phyloP scores from a whole-genome alignment of 2,113 vertebrate species.

The Eurystomus gularis region DNA sequence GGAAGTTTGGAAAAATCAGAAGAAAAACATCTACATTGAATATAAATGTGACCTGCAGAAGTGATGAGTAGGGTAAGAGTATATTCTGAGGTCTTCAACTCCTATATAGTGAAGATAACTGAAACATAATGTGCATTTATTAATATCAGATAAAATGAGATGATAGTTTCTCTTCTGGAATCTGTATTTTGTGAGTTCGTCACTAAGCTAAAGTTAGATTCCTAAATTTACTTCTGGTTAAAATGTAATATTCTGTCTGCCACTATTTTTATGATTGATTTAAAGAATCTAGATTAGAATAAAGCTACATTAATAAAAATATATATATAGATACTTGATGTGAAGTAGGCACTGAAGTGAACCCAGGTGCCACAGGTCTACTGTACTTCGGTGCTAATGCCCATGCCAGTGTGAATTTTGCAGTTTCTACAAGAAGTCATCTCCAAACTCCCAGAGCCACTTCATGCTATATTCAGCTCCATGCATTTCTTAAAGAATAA shows the following conservation, averaged over 20 bases:
- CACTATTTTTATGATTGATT: neutral
- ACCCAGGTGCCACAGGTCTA: neutral
- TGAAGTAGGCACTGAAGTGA: neutral
- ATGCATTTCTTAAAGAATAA: neutral
- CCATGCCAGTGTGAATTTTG: neutral
- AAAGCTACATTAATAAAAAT: neutral
- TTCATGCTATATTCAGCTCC: neutral
- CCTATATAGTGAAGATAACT: neutral
- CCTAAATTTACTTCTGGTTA: neutral
- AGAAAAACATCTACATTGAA: neutral
- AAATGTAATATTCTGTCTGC: neutral
- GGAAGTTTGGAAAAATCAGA: neutral
- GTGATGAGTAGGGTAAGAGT: neutral
- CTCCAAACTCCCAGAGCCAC: neutral
- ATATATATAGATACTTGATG: neutral
- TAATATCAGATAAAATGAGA: neutral
- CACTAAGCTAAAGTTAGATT: neutral
- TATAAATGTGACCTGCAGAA: neutral
- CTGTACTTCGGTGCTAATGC: neutral
- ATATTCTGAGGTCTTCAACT: neutral
- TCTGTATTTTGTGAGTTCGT: neutral
- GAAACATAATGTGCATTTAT: neutral
- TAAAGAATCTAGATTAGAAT: neutral
- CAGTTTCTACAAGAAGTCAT: neutral
- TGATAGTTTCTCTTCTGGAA: neutral